phyloP scores from a whole-genome alignment of 2,113 vertebrate species.

The Salvelinus fontinalis region DNA sequence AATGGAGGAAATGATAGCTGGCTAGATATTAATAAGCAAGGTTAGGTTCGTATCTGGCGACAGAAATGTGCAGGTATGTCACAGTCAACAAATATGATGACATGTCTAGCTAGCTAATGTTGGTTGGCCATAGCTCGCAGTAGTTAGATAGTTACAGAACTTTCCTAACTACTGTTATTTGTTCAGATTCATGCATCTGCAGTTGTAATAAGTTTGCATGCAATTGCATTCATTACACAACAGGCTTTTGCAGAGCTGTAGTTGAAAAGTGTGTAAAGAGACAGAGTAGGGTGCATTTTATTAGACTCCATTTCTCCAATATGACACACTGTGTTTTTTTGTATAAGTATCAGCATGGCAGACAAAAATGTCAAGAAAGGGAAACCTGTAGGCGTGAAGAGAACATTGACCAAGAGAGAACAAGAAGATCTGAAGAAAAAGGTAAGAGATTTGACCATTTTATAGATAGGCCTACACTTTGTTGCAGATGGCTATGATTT shows the following conservation, averaged over 20 bases:
- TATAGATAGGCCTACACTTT: too few species aligned
- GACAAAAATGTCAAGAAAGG: conserved; percentile 78
- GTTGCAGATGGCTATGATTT: background rate
- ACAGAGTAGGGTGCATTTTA: too few species aligned
- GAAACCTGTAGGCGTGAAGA: conserved; percentile 65
- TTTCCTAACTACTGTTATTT: too few species aligned
- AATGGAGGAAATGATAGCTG: background rate
- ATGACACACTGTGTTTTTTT: background rate
- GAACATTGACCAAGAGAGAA: conserved; percentile 74
- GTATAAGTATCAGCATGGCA: conserved; percentile 70
- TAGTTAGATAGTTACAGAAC: background rate
- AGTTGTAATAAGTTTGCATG: too few species aligned
- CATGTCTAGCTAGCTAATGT: background rate
- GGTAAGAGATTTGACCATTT: conserved; percentile 45
- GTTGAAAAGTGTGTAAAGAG: too few species aligned
- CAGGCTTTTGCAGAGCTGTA: too few species aligned
- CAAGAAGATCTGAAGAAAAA: conserved; percentile 77
- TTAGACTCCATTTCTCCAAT: too few species aligned
- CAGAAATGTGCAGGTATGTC: background rate
- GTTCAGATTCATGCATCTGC: too few species aligned
- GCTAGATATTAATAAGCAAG: background rate
- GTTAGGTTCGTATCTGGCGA: too few species aligned
- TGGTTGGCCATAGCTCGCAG: background rate
- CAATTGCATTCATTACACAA: too few species aligned
- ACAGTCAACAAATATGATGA: background rate